phyloP scores from a whole-genome alignment of 2,113 vertebrate species.

The Macheiramphus alcinus region DNA sequence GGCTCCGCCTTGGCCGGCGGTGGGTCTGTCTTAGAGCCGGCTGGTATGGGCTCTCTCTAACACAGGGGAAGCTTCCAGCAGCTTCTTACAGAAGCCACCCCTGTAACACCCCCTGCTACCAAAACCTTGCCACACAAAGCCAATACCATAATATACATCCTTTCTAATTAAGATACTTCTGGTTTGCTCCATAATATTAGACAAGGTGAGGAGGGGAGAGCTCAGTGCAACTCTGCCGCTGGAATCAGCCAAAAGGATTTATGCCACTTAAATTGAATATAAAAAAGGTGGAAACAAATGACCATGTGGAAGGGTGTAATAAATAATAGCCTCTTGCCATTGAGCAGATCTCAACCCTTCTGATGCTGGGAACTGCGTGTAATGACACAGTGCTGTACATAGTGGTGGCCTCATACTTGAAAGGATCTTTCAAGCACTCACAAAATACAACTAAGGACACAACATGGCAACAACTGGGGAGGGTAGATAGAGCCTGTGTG shows the following conservation, averaged over 20 bases:
- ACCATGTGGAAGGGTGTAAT: neutral
- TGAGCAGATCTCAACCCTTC: neutral
- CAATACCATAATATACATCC: neutral
- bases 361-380: rapidly evolving
- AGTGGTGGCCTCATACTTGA: too few species aligned
- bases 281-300: neutral
- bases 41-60: too few species aligned
- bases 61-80: too few species aligned
- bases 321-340: neutral
- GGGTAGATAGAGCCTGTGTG: neutral
- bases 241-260: neutral
- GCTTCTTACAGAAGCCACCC: too few species aligned
- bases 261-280: neutral
- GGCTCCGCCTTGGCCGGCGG: too few species aligned
- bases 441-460: neutral
- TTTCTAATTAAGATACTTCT: neutral
- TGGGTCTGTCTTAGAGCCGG: too few species aligned
- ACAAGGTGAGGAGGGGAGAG: neutral
- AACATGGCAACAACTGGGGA: neutral
- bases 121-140: too few species aligned
- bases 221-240: neutral
- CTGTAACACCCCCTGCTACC: too few species aligned
- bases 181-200: neutral
- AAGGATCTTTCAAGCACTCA: neutral
- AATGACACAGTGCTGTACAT: neutral